Evolutionary conservation across 2,888 invertebrate genomes (phyloP).

Genomic region (Boloria euphrosyne): DNA sequence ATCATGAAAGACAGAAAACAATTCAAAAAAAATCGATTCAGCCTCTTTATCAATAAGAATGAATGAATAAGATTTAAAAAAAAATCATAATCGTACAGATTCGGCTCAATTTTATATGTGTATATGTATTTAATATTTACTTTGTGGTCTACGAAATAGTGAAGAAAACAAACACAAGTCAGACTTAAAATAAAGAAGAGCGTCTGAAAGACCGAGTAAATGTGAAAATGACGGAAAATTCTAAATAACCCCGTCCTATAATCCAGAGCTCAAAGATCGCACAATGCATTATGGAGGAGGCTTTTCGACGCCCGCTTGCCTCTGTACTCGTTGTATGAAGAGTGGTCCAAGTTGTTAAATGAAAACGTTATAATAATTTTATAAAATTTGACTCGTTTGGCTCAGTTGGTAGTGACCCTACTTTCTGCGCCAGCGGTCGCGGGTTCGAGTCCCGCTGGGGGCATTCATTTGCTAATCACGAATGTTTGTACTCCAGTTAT

Average conservation of each 20-base stretch:
- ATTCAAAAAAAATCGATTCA: too few species aligned
- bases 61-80: too few species aligned
- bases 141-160: not conserved
- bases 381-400: not conserved
- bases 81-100: too few species aligned
- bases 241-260: slow-evolving; percentile 58
- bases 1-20: too few species aligned
- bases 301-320: slow-evolving; percentile 61
- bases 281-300: slow-evolving; percentile 70
- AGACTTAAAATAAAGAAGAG: not conserved
- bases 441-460: too few species aligned
- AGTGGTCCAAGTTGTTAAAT: slow-evolving; percentile 15
- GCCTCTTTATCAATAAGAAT: too few species aligned
- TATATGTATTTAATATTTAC: too few species aligned
- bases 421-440: too few species aligned
- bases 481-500: too few species aligned
- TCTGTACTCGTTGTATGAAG: slow-evolving; percentile 36
- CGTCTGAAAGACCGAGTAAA: slow-evolving; percentile 42
- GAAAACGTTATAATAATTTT: slow-evolving; percentile 2
- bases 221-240: slow-evolving; percentile 51
- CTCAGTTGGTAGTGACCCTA: too few species aligned
- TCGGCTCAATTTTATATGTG: too few species aligned
- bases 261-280: slow-evolving; percentile 60
- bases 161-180: not conserved
- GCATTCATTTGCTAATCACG: too few species aligned